Evolutionary conservation across 2,888 invertebrate species (phyloP), one percentile per base, ranked within the genome.

Genomic region (Athalia rosae): DNA sequence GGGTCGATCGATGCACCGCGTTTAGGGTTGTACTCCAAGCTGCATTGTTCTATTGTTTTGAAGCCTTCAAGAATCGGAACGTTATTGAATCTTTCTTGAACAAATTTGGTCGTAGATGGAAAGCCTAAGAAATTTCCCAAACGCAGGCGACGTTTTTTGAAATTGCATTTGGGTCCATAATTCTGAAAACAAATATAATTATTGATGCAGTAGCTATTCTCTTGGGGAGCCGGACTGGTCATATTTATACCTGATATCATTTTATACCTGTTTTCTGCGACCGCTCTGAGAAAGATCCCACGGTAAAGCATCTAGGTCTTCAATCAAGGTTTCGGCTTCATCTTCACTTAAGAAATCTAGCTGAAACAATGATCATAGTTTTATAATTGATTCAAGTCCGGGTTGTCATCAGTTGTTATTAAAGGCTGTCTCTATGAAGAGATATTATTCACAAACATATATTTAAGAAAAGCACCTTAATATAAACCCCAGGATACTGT

Each of bases 151-250:
- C 94, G 94, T 89, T 97, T 97, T 88, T 98, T 99, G 89, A 99
- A 99, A 90, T 99, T 99, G 8, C 98, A 98, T 91, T 98, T 99
- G 0, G 99, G 99, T 0, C 99, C 99, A 90, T 94, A 99, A 90
- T 99, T 99, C 93, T 94, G 87, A 79, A 69, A 62, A 73, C 13
- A 63, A 73, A 48, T 43, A 53, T 74, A 3, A 28, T 50, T 53
- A 28, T 28, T 28, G 2, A 28, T 28, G 28, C 28, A 28, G 28
- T 6, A 41, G 13, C 4, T 62, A 3, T 13, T 3, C 48, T 6
- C 4, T 8, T n/a, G 5, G 64, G n/a, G 11, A 13, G 73, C 67
- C 53, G 7, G 8, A 67, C 56, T 62, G 58, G 73, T 76, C 50
- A 50, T 56, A 62, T 76, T 48, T 43, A 53, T 28, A 28, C 28